Percentiles rank a stretch among this genome's conserved stretches.
phyloP scores from a whole-genome alignment of 2,113 vertebrate species.

The Ibidorhyncha struthersii region DNA sequence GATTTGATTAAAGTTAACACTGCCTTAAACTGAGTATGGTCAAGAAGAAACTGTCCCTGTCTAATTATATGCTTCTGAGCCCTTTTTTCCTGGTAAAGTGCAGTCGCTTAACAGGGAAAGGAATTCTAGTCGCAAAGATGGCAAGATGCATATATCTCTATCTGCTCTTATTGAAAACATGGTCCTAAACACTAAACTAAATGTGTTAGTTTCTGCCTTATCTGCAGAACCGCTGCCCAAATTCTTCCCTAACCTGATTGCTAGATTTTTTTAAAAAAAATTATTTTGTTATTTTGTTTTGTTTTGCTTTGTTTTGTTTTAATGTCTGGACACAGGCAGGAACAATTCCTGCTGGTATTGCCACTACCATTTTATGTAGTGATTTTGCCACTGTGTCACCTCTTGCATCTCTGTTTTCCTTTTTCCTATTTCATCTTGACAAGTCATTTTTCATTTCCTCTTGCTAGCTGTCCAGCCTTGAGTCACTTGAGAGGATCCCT shows the following conservation, averaged over 20 bases:
- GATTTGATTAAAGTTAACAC: neutral
- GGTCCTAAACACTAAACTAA: neutral
- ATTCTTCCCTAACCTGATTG: accelerated
- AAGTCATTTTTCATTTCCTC: neutral
- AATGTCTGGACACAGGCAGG: neutral
- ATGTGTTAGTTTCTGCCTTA: neutral
- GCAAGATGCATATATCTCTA: neutral
- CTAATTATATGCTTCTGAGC: neutral
- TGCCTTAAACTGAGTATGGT: neutral
- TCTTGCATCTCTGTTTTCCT: neutral
- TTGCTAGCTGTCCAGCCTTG: neutral
- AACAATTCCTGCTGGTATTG: neutral
- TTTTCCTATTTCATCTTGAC: neutral
- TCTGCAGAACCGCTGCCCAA: neutral
- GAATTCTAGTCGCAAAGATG: neutral
- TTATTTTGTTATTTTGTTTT: neutral
- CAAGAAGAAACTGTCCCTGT: neutral
- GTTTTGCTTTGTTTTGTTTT: neutral
- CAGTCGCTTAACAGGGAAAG: neutral
- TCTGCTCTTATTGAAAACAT: neutral
- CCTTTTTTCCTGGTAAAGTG: neutral
- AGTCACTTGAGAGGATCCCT: neutral
- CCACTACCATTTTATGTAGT: accelerated
- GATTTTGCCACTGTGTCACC: neutral
- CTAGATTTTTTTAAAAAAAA: neutral